A percentile compares a stretch with the other conserved stretches of the same genome.
phyloP scores from a whole-genome alignment of 2,888 invertebrate genomes.

The Rosalia funebris region DNA sequence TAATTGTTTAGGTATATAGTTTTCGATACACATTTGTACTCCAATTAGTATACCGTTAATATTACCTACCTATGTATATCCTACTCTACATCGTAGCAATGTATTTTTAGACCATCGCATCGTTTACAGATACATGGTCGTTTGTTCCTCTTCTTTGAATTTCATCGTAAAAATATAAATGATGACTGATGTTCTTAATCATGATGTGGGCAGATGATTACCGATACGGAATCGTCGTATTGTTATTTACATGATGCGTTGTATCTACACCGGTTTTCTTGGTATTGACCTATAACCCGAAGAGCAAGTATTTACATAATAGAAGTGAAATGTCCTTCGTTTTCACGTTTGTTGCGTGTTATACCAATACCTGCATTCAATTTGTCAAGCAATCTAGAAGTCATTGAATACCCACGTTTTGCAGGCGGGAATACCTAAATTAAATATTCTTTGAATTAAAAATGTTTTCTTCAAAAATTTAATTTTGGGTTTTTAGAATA shows the following conservation, averaged over 20 bases:
- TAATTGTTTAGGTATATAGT: no score
- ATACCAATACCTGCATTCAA: no score
- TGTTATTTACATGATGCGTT: no score
- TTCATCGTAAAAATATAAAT: background rate
- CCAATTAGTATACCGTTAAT: background rate
- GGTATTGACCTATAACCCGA: slow-evolving; percentile 13
- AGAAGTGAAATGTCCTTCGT: slow-evolving; percentile 1
- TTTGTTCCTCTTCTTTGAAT: background rate
- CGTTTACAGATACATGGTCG: background rate
- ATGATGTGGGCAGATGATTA: background rate
- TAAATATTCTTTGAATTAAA: no score
- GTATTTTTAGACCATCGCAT: background rate
- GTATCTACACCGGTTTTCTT: background rate
- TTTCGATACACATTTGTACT: background rate
- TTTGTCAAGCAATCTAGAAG: background rate
- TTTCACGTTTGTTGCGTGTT: background rate
- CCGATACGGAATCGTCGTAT: background rate
- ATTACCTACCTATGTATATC: no score
- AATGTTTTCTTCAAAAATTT: no score
- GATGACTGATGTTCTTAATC: no score
- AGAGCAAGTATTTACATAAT: slow-evolving; percentile 2
- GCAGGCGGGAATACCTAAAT: no score
- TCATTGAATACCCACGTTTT: no score
- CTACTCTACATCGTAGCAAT: background rate
- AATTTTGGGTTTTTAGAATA: no score